Evolutionary conservation across 2,888 invertebrate genomes (phyloP), one percentile per base, ranked within the genome.

Genomic region (Tiphia femorata): DNA sequence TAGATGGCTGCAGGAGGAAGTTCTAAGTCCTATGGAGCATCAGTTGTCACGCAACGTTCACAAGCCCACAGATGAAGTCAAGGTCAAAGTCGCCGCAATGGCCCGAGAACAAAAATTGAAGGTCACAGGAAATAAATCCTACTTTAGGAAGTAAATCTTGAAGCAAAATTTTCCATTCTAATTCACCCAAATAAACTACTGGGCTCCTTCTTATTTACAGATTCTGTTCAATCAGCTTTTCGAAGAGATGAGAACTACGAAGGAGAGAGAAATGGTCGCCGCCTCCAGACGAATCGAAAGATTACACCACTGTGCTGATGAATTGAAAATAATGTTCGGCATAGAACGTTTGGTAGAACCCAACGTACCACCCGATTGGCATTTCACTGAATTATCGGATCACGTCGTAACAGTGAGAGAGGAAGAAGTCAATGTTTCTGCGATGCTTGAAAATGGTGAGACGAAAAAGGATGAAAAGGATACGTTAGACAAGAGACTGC

Each of bases 181-280:
- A n/a, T n/a, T n/a, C n/a, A n/a, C n/a, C n/a, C n/a, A n/a, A n/a
- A n/a, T n/a, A n/a, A n/a, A n/a, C n/a, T n/a, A n/a, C n/a, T n/a
- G n/a, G n/a, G n/a, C n/a, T n/a, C 1, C 14, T 25, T 21, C 16
- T 14, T 25, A 10, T 6, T 6, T 40, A 3, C 19, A 75, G 70
- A 54, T 67, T 4, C 86, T 86, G 78, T 93, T 92, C 82, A 94
- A 94, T 80, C 87, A 89, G 65, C 86, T 89, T 62, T 94, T 93
- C 80, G 88, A 91, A 42, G 87, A 89, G n/a, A 84, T 90, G 41
- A 87, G 88, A 84, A 72, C 75, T 3, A 77, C 85, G 48, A 94
- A 94, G 84, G 86, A 87, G 57, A 85, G 87, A 7, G 91, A 91
- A 75, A 87, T 93, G 46, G 82, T 84, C 3, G 85, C 87, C 17